Evolutionary conservation across 2,113 vertebrate species (phyloP).

Genomic region (Heptranchias perlo): DNA sequence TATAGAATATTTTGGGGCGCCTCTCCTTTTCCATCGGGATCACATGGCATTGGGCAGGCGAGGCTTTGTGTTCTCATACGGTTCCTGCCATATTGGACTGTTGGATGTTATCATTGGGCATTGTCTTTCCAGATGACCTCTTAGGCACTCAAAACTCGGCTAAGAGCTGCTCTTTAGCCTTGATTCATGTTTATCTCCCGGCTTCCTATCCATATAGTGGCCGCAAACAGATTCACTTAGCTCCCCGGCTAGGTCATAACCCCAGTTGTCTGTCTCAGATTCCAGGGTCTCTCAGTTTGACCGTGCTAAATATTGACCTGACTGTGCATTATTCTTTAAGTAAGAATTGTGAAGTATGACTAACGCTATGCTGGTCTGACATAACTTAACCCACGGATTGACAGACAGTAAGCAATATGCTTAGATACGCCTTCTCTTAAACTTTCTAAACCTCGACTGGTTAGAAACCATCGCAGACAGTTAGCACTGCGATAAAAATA

Average conservation of each 20-base stretch:
- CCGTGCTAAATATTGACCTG: not conserved
- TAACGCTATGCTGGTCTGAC: not conserved
- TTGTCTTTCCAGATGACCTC: not conserved
- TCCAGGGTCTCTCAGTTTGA: not conserved
- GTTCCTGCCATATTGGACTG: not conserved
- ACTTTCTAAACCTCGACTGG: not conserved
- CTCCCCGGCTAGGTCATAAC: too few species aligned
- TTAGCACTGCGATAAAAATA: not conserved
- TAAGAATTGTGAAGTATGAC: not conserved
- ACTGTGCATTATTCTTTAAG: not conserved
- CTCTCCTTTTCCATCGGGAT: not conserved
- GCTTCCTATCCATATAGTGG: not conserved
- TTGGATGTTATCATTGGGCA: not conserved
- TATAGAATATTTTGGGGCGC: not conserved
- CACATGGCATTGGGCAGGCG: not conserved
- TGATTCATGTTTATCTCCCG: not conserved
- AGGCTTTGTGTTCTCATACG: not conserved
- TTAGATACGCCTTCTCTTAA: not conserved
- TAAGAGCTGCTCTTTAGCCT: not conserved
- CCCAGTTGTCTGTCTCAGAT: too few species aligned
- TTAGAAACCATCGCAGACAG: not conserved
- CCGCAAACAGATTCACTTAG: too few species aligned
- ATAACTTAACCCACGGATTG: too few species aligned
- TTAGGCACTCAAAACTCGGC: not conserved
- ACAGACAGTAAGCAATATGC: not conserved